A percentile compares a stretch with the other conserved stretches of the same genome.
Evolutionary conservation across 2,888 invertebrate genomes (phyloP).

Genomic region (Halictus quadricinctus): DNA sequence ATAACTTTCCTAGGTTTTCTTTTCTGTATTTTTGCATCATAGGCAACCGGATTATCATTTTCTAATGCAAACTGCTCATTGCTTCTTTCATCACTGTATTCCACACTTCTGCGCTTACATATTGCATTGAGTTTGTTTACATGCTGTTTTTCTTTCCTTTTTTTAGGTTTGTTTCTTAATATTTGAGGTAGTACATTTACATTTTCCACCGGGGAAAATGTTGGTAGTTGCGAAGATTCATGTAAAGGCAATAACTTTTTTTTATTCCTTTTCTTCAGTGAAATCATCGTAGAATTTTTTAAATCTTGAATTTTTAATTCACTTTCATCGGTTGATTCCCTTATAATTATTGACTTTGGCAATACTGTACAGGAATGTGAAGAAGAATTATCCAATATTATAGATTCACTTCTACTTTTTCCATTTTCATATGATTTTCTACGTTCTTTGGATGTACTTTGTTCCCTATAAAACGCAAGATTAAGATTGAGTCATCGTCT

Average conservation of each 20-base stretch:
- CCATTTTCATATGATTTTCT: not conserved
- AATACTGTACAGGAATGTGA: conserved; percentile 28
- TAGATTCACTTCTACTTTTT: conserved; percentile 37
- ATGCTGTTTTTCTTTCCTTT: conserved; percentile 50
- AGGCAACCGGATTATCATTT: conserved; percentile 25
- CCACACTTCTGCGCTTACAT: not conserved
- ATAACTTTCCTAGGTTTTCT: conserved; percentile 69
- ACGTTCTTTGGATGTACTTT: not conserved
- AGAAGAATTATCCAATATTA: conserved; percentile 61
- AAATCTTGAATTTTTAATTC: conserved; percentile 4
- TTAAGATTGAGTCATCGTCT: not conserved
- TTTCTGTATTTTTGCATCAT: conserved; percentile 34
- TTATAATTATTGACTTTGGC: conserved; percentile 43
- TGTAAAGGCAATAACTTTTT: conserved; percentile 71
- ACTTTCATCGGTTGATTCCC: conserved; percentile 41
- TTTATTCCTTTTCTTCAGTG: conserved; percentile 44
- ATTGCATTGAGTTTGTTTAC: conserved; percentile 21
- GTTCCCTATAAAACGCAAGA: conserved; percentile 11
- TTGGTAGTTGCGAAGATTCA: conserved; percentile 66
- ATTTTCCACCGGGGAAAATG: conserved; percentile 71
- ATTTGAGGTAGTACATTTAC: conserved; percentile 21
- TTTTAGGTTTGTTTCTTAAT: conserved; percentile 43
- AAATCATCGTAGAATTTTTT: conserved; percentile 18
- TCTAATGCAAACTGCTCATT: conserved; percentile 14
- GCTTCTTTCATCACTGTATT: conserved; percentile 1